A percentile compares a stretch with the other conserved stretches of the same genome.
Evolutionary conservation across 37 sponge, comb jelly and placozoan genomes (phyloP).

Genomic region (Theonella swinhoei): DNA sequence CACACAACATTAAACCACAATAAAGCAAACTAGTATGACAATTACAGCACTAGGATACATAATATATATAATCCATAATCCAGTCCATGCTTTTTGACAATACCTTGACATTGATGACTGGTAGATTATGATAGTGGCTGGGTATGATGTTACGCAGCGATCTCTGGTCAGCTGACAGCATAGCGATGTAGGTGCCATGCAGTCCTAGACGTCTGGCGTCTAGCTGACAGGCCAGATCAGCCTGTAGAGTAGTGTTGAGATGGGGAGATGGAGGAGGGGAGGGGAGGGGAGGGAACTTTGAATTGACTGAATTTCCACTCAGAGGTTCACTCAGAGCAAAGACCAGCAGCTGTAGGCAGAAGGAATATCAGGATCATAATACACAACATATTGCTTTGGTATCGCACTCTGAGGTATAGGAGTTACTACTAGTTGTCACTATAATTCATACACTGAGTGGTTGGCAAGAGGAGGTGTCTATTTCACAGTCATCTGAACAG

Average conservation of each 20-base stretch:
- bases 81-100: no score
- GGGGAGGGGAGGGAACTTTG: not conserved
- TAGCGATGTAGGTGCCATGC: not conserved
- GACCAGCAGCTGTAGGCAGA: not conserved
- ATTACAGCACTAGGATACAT: not conserved
- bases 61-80: no score
- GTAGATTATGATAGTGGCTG: not conserved
- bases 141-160: not conserved
- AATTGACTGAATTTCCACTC: not conserved
- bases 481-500: not conserved
- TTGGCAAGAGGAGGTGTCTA: not conserved
- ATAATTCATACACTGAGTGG: not conserved
- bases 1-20: not conserved
- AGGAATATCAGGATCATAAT: no score
- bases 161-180: not conserved
- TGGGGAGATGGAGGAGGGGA: not conserved
- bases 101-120: constrained; percentile 1
- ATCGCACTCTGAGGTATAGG: no score
- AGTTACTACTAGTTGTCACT: no score
- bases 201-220: constrained; percentile 5
- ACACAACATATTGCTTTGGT: no score
- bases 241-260: constrained; percentile 4
- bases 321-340: not conserved
- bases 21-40: not conserved
- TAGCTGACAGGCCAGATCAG: constrained; percentile 10